Evolutionary conservation across 2,888 invertebrate species (phyloP).

Genomic region (Autographa gamma): DNA sequence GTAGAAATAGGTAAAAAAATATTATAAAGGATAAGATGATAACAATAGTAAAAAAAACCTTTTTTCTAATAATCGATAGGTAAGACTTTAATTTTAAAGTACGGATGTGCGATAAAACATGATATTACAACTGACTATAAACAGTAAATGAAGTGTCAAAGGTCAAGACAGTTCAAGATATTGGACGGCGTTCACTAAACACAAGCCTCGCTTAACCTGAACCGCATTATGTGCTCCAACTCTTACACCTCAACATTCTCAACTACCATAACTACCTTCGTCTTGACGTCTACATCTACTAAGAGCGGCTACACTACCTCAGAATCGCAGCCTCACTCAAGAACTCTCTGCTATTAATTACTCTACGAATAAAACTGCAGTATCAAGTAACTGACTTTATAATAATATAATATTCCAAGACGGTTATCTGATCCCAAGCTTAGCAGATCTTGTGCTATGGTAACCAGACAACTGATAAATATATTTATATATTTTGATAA

Average conservation of each 20-base stretch:
- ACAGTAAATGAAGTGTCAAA: neutral
- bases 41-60: too few relatives aligned
- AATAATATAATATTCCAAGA: neutral
- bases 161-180: neutral
- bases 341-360: constrained; percentile 4
- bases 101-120: too few relatives aligned
- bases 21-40: too few relatives aligned
- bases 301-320: neutral
- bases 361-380: neutral
- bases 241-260: neutral
- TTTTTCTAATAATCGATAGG: too few relatives aligned
- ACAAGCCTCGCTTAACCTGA: neutral
- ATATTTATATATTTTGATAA: too few relatives aligned
- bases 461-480: too few relatives aligned
- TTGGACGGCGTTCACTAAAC: neutral
- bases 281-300: neutral
- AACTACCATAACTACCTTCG: neutral
- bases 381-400: neutral
- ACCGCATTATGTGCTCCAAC: neutral
- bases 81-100: too few relatives aligned
- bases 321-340: neutral
- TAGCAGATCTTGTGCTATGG: too few relatives aligned
- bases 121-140: too few relatives aligned
- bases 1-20: neutral
- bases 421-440: too few relatives aligned